These are phyloP conservation scores for Phenganax subtilis DNA, from an alignment of 92 coral and sea anemone species.

Conservation along the genomic window DNA sequence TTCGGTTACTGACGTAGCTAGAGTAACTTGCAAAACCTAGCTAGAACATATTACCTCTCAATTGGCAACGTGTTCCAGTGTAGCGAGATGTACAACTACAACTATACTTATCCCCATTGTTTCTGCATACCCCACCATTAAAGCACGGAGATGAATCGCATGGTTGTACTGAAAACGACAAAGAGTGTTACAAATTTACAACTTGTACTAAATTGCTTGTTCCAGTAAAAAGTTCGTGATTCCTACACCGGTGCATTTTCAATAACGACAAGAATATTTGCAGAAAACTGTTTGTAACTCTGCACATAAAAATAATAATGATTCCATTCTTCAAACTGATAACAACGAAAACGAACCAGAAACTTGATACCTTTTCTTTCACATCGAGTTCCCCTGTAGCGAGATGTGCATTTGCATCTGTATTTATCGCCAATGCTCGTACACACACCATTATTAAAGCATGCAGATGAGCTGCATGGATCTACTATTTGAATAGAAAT, in stretches of 20 bases:
- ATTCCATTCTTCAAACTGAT: neutral
- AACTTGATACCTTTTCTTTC: constrained; percentile 1
- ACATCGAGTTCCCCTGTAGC: constrained; percentile 15
- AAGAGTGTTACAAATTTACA: neutral
- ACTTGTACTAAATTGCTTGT: too few species aligned
- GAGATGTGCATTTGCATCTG: neutral
- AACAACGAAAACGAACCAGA: neutral
- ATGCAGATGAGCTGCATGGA: too few species aligned
- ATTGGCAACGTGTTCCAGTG: constrained; percentile 2
- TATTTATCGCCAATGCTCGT: neutral
- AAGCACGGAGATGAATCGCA: neutral
- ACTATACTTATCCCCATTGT: neutral
- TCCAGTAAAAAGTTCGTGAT: too few species aligned
- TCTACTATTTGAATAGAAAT: too few species aligned
- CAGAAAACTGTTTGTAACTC: neutral
- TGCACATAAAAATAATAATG: too few species aligned
- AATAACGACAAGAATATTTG: neutral
- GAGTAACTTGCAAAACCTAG: too few species aligned
- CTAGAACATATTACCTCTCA: neutral
- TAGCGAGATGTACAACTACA: constrained; percentile 9
- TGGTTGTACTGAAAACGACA: neutral
- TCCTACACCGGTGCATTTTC: too few species aligned
- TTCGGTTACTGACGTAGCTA: neutral
- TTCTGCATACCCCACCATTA: constrained; percentile 9
- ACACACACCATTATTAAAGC: neutral